phyloP scores from a whole-genome alignment of 2,113 vertebrate genomes.

The Engystomops pustulosus region DNA sequence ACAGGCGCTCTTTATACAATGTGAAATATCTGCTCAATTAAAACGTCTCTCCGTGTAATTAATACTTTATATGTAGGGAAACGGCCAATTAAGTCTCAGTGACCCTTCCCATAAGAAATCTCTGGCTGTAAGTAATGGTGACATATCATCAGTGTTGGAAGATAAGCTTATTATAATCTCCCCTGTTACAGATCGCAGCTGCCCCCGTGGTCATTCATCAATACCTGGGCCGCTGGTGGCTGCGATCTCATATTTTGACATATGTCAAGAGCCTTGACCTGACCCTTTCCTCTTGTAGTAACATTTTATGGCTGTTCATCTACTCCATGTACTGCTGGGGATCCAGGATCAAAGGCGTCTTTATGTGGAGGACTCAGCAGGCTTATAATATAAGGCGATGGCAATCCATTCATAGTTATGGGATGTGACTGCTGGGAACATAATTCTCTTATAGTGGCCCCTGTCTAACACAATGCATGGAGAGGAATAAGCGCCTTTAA shows the following conservation, averaged over 20 bases:
- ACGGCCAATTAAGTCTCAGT: constrained; percentile 6
- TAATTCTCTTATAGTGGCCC: not conserved
- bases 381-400: not conserved
- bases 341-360: constrained; percentile 25
- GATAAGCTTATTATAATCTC: not conserved
- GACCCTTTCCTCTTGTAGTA: not conserved
- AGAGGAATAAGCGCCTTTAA: not conserved
- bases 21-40: not conserved
- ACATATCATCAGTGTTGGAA: not conserved
- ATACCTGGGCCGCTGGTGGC: not conserved
- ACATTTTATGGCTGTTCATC: constrained; percentile 23
- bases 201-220: not conserved
- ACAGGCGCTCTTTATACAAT: not conserved
- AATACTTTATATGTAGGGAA: not conserved
- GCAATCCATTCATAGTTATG: not conserved
- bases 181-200: not conserved
- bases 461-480: not conserved
- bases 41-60: not conserved
- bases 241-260: constrained; percentile 26
- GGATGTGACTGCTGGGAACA: not conserved
- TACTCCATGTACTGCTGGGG: not conserved
- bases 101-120: not conserved
- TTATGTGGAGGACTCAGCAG: constrained; percentile 19
- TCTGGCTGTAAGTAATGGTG: not conserved
- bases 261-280: constrained; percentile 7